Evolutionary conservation across 2,113 vertebrate genomes (phyloP), one percentile per base, ranked within the genome.

Genomic region (Sebastes fasciatus): DNA sequence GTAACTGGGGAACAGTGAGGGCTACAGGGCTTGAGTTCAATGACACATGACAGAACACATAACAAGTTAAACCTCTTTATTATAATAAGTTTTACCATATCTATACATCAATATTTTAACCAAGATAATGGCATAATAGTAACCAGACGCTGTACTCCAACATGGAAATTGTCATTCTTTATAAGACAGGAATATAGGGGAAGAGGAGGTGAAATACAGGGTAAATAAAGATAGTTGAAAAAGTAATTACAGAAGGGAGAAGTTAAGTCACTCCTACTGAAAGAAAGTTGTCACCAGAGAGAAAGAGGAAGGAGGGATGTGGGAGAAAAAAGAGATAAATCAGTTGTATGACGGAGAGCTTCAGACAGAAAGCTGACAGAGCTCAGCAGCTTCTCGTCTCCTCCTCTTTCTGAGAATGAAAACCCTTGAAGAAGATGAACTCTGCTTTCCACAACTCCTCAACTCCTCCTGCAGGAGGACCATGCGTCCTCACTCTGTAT

Each of bases 381-480:
- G 46, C 21, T 16, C 46, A 67, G 14, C 21, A 43, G 23, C 26
- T 5, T 57, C 9, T 55, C n/a, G 11, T 17, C 52, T 26, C 19
- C 14, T 17, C 71, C 40, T 26, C 19, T 10, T 17, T 63, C 40
- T n/a, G 7, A 9, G 19, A 48, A 62, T 57, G 48, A 13, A 49
- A 17, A 49, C 42, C 2, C 3, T 60, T 16, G 63, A 85, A 0
- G 58, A 5, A 34, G 2, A 5, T 34, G 62, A 86, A 48, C 79
- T 82, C 55, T 86, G 84, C 55, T 78, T 69, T 45, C 85, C 85
- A 79, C 51, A 79, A 4, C 63, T 74, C 26, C 57, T 67, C 66
- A 86, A 78, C 57, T 7, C 57, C 19, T 84, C 82, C n/a, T 86
- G 85, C 52, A 65, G 3, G 60, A 87, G 69, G 19, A 2, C 3